A percentile compares a stretch with the other conserved stretches of the same genome.
These are phyloP conservation scores for Torymus tubicola DNA, from an alignment of 2,888 invertebrate species.

Conservation along the genomic window DNA sequence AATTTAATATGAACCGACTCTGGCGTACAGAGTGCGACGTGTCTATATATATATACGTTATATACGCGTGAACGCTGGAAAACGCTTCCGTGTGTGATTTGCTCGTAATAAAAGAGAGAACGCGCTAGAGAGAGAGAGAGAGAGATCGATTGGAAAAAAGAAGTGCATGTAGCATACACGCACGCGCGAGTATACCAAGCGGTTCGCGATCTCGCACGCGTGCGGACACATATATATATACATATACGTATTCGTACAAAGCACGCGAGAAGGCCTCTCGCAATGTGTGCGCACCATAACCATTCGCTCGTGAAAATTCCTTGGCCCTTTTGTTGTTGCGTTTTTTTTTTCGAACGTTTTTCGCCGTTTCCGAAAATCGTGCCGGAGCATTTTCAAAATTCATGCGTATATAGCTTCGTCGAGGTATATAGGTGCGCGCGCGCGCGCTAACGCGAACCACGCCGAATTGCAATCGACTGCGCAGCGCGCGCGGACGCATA, in stretches of 20 bases:
- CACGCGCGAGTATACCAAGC: not conserved
- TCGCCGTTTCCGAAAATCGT: conserved; percentile 4
- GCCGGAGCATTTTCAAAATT: conserved; percentile 32
- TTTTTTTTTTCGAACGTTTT: not conserved
- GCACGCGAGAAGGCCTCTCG: no score
- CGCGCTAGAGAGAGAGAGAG: not conserved
- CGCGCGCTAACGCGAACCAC: not conserved
- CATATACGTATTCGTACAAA: no score
- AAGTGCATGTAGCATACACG: no score
- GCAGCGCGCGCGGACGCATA: not conserved
- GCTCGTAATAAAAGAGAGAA: conserved; percentile 16
- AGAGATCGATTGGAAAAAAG: not conserved
- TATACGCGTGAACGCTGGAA: not conserved
- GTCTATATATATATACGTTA: no score
- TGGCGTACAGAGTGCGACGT: no score
- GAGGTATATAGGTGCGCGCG: no score
- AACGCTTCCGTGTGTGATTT: conserved; percentile 1
- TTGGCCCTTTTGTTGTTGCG: not conserved
- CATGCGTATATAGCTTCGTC: not conserved
- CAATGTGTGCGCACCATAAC: no score
- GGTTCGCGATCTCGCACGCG: no score
- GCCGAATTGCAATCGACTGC: not conserved
- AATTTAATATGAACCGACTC: conserved; percentile 63
- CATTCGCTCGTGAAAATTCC: conserved; percentile 19
- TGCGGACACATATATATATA: not conserved